Percentiles rank a stretch among this genome's conserved stretches.
Evolutionary conservation across 2,797 vertebrate genomes (phyloP).

Genomic region (Galagoides demidoff): DNA sequence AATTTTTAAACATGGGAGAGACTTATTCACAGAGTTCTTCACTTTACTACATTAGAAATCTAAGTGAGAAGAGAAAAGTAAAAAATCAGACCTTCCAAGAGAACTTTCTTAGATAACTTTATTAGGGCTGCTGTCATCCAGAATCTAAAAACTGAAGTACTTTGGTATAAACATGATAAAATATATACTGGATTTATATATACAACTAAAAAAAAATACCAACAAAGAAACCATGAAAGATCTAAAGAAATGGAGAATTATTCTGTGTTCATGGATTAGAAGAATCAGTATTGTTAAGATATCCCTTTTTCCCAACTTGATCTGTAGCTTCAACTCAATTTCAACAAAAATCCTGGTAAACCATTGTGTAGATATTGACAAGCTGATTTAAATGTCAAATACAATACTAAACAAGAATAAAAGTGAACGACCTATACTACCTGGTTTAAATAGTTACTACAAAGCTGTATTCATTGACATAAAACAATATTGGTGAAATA

Average conservation of each 20-base stretch:
- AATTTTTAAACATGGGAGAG: not conserved
- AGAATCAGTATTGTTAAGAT: not conserved
- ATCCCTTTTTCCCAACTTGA: not conserved
- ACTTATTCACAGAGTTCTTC: not conserved
- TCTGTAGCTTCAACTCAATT: not conserved
- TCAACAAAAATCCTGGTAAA: not conserved
- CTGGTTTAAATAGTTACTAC: not conserved
- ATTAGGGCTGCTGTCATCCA: not conserved
- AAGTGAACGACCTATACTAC: not conserved
- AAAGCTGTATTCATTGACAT: not conserved
- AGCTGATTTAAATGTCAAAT: not conserved
- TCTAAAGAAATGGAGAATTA: not conserved
- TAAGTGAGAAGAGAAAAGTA: not conserved
- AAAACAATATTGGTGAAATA: not conserved
- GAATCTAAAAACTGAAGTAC: not conserved
- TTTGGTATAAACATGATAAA: not conserved
- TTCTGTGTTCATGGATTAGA: not conserved
- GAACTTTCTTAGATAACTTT: not conserved
- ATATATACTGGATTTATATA: not conserved
- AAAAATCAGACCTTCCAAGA: not conserved
- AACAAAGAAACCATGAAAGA: not conserved
- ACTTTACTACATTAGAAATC: not conserved
- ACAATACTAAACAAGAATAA: not conserved
- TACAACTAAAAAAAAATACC: not conserved
- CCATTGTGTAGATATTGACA: not conserved